Evolutionary conservation across 92 coral and sea anemone genomes (phyloP).

Genomic region (Porites rus): DNA sequence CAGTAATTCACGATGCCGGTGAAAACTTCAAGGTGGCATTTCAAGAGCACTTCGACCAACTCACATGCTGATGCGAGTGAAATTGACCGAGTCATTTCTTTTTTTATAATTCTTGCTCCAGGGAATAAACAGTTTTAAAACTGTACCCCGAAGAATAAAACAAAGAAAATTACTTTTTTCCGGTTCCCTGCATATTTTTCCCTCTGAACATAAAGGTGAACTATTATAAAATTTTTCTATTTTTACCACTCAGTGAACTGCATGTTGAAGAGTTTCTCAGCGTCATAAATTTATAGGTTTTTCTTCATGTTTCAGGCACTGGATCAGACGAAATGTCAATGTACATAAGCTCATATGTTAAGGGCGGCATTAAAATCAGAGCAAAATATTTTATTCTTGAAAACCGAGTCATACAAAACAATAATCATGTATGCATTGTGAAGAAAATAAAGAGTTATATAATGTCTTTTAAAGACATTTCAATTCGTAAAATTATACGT

Average conservation of each 20-base stretch:
- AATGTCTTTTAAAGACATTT: constrained; percentile 11
- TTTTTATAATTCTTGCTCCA: background rate
- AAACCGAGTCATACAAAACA: constrained; percentile 2
- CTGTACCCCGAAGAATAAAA: too few relatives aligned
- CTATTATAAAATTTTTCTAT: too few relatives aligned
- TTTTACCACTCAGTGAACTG: too few relatives aligned
- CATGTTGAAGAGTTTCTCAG: too few relatives aligned
- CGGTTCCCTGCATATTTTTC: too few relatives aligned
- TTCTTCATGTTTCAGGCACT: too few relatives aligned
- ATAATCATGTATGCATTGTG: background rate
- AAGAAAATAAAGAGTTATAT: background rate
- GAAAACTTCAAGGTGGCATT: constrained; percentile 7
- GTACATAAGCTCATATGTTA: background rate
- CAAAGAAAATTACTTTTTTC: too few relatives aligned
- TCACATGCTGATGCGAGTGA: background rate
- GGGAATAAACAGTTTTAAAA: background rate
- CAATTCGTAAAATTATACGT: background rate
- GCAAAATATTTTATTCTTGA: background rate
- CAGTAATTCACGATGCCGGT: constrained; percentile 24
- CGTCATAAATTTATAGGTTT: too few relatives aligned
- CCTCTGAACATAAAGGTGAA: too few relatives aligned
- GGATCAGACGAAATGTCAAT: background rate
- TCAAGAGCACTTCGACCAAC: background rate
- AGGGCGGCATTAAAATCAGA: background rate
- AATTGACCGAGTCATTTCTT: background rate